phyloP scores from a whole-genome alignment of 2,888 invertebrate species.

The Euzophera pinguis region DNA sequence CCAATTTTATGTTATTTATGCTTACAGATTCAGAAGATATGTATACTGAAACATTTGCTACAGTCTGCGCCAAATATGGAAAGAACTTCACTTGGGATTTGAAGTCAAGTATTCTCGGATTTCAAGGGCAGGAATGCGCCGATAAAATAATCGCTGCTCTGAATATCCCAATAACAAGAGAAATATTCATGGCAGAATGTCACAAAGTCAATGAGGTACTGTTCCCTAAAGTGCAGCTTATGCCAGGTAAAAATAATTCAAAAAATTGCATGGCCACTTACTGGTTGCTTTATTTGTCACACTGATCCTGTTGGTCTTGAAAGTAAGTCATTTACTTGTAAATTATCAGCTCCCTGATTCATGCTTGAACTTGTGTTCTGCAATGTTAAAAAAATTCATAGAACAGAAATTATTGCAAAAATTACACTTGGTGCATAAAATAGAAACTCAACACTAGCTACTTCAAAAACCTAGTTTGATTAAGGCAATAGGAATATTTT shows the following conservation, averaged over 20 bases:
- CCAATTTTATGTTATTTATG: no score
- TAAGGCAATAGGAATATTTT: no score
- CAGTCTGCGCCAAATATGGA: slow-evolving; percentile 83
- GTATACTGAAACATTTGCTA: slow-evolving; percentile 85
- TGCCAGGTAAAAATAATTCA: slow-evolving; percentile 82
- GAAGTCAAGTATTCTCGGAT: slow-evolving; percentile 85
- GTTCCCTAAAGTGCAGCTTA: slow-evolving; percentile 81
- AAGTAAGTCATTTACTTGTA: no score
- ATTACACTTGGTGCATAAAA: no score
- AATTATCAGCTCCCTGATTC: no score
- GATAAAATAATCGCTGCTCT: slow-evolving; percentile 79
- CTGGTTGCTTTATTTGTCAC: slow-evolving; percentile 9
- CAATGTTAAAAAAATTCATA: no score
- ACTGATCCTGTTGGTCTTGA: no score
- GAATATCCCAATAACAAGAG: slow-evolving; percentile 81
- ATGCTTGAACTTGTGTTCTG: no score
- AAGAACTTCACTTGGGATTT: slow-evolving; percentile 89
- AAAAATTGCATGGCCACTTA: slow-evolving; percentile 19
- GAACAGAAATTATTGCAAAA: no score
- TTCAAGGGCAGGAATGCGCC: slow-evolving; percentile 82
- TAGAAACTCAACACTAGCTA: no score
- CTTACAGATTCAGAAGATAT: slow-evolving; percentile 87
- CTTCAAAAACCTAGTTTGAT: no score
- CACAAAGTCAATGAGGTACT: slow-evolving; percentile 72
- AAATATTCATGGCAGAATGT: slow-evolving; percentile 82